Evolutionary conservation across 2,888 invertebrate species (phyloP), one percentile per base, ranked within the genome.

Genomic region (Allacma fusca): DNA sequence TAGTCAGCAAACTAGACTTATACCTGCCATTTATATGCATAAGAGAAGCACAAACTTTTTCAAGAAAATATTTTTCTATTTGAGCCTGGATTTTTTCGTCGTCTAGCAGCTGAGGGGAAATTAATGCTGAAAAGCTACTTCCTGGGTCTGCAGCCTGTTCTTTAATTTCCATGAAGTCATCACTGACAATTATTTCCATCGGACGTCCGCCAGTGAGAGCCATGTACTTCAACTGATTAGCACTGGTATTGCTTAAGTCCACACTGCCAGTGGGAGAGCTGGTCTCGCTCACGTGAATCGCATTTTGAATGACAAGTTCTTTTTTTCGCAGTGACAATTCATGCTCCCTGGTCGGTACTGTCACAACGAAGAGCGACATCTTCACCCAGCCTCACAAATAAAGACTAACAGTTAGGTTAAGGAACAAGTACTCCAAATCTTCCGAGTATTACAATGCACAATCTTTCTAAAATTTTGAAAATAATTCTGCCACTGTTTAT

Each of bases 271-370:
- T 9, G n/a, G 23, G 24, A 23, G 16, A 2, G 12, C 4, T 9
- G 23, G 21, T 12, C 1, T 16, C 12, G 28, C 34, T n/a, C 1
- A 23, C 1, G 23, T 43, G 9, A 23, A 13, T 69, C 5, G 65
- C 62, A 40, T 50, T 59, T 24, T 64, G 12, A 59, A 81, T 74
- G 0, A 77, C 64, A n/a, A 75, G 64, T 40, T 80, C 80, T 34
- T 67, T 76, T 26, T 80, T 76, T 7, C 82, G 72, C 0, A 82
- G 70, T 7, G 13, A 13, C 16, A 79, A 67, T 59, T 82, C 82
- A 43, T 78, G 40, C 16, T 76, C 78, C 21, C 80, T 65, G 0
- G 77, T 79, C 0, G 82, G 82, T 7, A 81, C 75, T 19, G 21
- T n/a, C 1, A 81, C 70, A 2, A 78, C 9, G 62, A 82, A 81